phyloP scores from a whole-genome alignment of 1,140 invertebrate species.

The Heliconius himera region DNA sequence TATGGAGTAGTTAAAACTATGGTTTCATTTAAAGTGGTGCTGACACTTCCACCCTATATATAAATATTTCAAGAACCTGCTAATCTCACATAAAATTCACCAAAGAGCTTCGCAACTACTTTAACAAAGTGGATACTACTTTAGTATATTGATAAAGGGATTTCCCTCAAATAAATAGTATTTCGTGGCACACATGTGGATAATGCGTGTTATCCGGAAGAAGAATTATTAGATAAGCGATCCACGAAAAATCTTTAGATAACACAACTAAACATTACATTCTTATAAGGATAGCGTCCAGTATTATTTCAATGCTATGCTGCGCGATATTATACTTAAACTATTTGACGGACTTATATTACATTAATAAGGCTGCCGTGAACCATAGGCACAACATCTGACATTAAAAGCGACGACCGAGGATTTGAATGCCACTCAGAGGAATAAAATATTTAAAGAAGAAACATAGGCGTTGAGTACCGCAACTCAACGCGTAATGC shows the following conservation, averaged over 20 bases:
- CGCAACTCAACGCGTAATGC: too few species aligned
- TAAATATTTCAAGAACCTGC: not conserved
- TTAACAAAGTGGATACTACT: conserved; percentile 13
- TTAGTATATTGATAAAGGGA: not conserved
- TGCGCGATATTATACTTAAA: not conserved
- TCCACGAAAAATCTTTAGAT: not conserved
- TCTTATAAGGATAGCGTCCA: not conserved
- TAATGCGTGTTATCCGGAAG: conserved; percentile 4
- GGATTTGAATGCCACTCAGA: too few species aligned
- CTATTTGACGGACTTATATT: too few species aligned
- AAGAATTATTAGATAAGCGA: conserved; percentile 7
- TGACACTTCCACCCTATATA: not conserved
- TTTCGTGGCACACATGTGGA: not conserved
- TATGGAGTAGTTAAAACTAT: too few species aligned
- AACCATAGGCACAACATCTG: too few species aligned
- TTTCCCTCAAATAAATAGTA: conserved; percentile 1
- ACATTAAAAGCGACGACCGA: too few species aligned
- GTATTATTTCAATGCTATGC: not conserved
- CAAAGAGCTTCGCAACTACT: conserved; percentile 1
- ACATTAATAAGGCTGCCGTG: too few species aligned
- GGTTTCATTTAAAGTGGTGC: too few species aligned
- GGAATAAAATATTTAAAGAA: too few species aligned
- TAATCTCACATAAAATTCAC: not conserved
- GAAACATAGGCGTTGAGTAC: too few species aligned
- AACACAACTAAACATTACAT: not conserved